Base-by-base conservation (phyloP, 1,140 invertebrate genomes). In the Drosophila kepulauana region DNA sequence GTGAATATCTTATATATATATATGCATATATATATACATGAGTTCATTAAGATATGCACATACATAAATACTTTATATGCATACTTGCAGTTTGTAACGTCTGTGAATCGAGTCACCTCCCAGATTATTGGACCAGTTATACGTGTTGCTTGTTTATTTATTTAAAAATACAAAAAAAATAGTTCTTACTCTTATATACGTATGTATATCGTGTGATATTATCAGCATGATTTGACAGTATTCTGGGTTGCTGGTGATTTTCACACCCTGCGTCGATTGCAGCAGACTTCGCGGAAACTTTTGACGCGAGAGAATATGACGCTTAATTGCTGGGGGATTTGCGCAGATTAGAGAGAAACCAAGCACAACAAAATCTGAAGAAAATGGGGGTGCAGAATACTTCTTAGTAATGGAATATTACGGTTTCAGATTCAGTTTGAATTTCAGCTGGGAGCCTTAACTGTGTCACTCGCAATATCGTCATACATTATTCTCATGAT, bases 241-340 rank as follows among this genome's bases (percentile, higher is more conserved):
- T 25, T 25, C 38, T 56, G 6, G 11, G 20, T 25, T n/a, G 33
- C 56, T 48, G 52, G 69, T 64, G 56, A 13, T 69, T 79, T 75
- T 67, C 62, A 16, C 10, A 33, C 43, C 15, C 57, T 43, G 13
- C 35, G 57, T 0, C 20, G 20, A 4, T 7, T 78, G 66, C 61
- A 57, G 46, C 73, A 88, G 80, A 88, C 84, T 87, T 88, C n/a
- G 59, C 70, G 84, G 84, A 88, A 87, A 88, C 84, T 80, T 87
- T 87, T 88, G 68, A 67, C 69, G 75, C 75, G 35, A 3, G 16
- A 8, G n/a, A 64, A 67, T 51, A 71, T 74, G 52, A 56, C 48
- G 77, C 35, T 56, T 77, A 69, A 70, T 62, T 66, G 48, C 35
- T 20, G 48, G 33, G 33, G 73, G 65, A 85, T 80, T 84, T 82